Conservation (phyloP, 1,140 invertebrate species). For the Carposina sasakii region DNA sequence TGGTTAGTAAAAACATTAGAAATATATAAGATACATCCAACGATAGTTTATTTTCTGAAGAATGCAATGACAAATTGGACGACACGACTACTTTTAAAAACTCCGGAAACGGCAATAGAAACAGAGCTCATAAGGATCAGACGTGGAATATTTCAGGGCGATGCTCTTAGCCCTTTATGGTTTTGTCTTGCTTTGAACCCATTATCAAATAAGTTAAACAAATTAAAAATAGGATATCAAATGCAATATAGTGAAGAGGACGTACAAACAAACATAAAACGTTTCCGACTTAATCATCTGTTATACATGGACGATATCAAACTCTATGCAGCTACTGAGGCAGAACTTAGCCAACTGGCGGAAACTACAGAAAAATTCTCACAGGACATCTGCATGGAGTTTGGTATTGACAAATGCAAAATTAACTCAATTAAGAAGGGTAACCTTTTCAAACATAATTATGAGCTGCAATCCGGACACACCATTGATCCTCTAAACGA, state of each 20-base stretch:
- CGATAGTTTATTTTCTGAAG: slow-evolving; percentile 1
- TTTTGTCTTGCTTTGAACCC: slow-evolving; percentile 1
- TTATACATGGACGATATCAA: slow-evolving; percentile 9
- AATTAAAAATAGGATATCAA: background rate
- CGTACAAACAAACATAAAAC: slow-evolving; percentile 1
- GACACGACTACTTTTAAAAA: background rate
- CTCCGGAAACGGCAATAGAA: background rate
- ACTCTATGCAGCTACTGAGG: slow-evolving; percentile 2
- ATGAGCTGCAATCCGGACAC: background rate
- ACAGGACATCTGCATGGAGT: slow-evolving; percentile 2
- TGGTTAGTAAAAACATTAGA: too few relatives aligned
- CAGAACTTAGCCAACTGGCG: background rate
- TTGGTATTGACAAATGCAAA: slow-evolving; percentile 2
- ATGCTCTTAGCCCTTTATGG: background rate
- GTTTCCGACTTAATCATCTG: too few relatives aligned
- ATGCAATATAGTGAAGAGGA: background rate
- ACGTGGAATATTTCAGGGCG: slow-evolving; percentile 8
- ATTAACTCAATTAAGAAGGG: slow-evolving; percentile 1
- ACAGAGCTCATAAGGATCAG: background rate
- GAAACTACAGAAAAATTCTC: background rate
- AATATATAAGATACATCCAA: too few relatives aligned
- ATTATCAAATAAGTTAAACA: background rate
- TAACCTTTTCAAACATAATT: background rate
- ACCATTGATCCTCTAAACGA: slow-evolving; percentile 3
- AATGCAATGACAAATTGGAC: slow-evolving; percentile 1